These are phyloP conservation scores for Lacanobia oleracea DNA, from an alignment of 2,888 invertebrate species.

Conservation along the genomic window DNA sequence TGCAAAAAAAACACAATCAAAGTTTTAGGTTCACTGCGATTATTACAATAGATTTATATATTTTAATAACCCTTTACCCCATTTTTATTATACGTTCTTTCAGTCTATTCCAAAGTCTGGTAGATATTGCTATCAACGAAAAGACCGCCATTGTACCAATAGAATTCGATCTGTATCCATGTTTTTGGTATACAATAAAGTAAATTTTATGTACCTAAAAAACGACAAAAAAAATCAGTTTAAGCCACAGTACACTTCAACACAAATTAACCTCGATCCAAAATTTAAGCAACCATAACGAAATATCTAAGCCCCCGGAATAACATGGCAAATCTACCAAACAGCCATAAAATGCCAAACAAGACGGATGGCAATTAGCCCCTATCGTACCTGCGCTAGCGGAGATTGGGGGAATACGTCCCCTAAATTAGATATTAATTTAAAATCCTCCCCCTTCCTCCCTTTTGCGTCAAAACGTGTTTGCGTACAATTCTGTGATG, in stretches of 20 bases:
- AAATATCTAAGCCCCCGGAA: constrained; percentile 22
- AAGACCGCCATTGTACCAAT: too few relatives aligned
- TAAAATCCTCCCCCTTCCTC: constrained; percentile 72
- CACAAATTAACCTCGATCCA: constrained; percentile 5
- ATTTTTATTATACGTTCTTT: too few relatives aligned
- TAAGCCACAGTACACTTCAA: constrained; percentile 1
- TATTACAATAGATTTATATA: too few relatives aligned
- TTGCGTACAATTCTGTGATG: constrained; percentile 76
- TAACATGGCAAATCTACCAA: constrained; percentile 43
- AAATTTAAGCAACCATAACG: constrained; percentile 12
- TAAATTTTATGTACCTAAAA: too few relatives aligned
- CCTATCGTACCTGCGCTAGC: constrained; percentile 64
- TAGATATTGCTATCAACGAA: too few relatives aligned
- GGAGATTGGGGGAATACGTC: constrained; percentile 76
- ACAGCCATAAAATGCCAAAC: constrained; percentile 62
- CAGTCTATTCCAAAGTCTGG: too few relatives aligned
- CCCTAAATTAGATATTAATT: constrained; percentile 88
- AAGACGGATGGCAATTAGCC: constrained; percentile 60
- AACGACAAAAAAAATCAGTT: not conserved
- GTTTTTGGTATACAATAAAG: too few relatives aligned
- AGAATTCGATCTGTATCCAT: too few relatives aligned
- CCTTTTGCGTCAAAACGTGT: constrained; percentile 71
- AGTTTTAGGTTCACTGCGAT: too few relatives aligned
- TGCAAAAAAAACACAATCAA: not conserved
- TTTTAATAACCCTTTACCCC: too few relatives aligned